A percentile compares a stretch with the other conserved stretches of the same genome.
These are phyloP conservation scores for Octopus bimaculoides DNA, from an alignment of 1,140 invertebrate genomes.

Conservation along the genomic window DNA sequence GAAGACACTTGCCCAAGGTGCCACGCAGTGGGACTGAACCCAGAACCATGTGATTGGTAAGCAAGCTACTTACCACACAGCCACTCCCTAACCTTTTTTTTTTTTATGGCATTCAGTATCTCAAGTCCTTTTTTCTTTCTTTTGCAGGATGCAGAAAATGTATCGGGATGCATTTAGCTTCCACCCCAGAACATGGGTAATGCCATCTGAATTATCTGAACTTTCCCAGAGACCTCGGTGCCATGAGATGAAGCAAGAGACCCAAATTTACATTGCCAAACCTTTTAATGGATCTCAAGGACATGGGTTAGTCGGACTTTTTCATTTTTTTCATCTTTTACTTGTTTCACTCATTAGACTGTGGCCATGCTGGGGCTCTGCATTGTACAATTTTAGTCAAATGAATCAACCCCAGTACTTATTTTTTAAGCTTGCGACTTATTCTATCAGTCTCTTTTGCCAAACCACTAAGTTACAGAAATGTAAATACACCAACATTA, in stretches of 20 bases:
- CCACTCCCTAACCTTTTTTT: not conserved
- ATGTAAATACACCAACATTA: no score
- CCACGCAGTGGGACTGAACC: not conserved
- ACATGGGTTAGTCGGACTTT: constrained; percentile 47
- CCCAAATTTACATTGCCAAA: constrained; percentile 54
- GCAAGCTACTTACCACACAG: not conserved
- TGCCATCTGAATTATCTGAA: constrained; percentile 50
- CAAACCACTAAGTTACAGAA: no score
- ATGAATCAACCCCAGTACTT: no score
- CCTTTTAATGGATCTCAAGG: constrained; percentile 58
- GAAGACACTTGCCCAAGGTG: not conserved
- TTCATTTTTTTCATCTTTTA: not conserved
- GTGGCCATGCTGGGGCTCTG: not conserved
- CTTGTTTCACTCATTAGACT: not conserved
- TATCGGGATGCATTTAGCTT: constrained; percentile 55
- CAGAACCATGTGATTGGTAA: not conserved
- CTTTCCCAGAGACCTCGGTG: constrained; percentile 52
- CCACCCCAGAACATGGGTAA: constrained; percentile 55
- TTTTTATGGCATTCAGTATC: not conserved
- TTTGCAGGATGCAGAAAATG: constrained; percentile 50
- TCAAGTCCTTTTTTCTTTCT: not conserved
- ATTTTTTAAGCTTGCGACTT: no score
- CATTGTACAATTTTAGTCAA: no score
- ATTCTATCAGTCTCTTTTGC: no score
- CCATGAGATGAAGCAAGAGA: constrained; percentile 51